Percentiles rank a stretch among this genome's conserved stretches.
phyloP scores from a whole-genome alignment of 2,113 vertebrate species.

The Rhineura floridana region DNA sequence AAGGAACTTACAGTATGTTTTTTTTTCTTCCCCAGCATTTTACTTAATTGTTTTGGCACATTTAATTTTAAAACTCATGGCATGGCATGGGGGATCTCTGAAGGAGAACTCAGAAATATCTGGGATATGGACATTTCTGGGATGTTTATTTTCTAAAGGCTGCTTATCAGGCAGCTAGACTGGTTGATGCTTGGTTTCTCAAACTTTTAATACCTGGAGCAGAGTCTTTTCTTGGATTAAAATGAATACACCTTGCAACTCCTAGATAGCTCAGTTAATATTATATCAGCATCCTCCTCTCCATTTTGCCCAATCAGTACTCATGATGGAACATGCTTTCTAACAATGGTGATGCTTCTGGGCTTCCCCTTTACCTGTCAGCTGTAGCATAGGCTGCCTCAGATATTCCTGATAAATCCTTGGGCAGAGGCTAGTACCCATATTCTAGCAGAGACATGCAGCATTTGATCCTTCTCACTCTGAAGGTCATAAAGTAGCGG shows the following conservation, averaged over 20 bases:
- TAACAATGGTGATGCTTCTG: too few relatives aligned
- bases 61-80: background rate
- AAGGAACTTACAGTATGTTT: slow-evolving; percentile 43
- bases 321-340: too few relatives aligned
- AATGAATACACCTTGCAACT: background rate
- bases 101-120: background rate
- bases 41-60: background rate
- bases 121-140: background rate
- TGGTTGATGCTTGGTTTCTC: slow-evolving; percentile 10
- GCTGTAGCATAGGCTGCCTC: background rate
- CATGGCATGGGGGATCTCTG: background rate
- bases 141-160: background rate
- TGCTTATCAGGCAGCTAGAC: background rate
- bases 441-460: background rate
- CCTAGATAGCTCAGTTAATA: too few relatives aligned
- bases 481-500: background rate
- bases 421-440: too few relatives aligned
- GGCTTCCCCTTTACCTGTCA: background rate
- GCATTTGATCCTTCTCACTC: too few relatives aligned
- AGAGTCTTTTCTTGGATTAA: too few relatives aligned
- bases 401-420: background rate
- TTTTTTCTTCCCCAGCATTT: slow-evolving; percentile 1
- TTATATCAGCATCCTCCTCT: too few relatives aligned
- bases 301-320: too few relatives aligned
- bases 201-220: background rate